Evolutionary conservation across 2,888 invertebrate species (phyloP).

Genomic region (Petrolisthes manimaculis): DNA sequence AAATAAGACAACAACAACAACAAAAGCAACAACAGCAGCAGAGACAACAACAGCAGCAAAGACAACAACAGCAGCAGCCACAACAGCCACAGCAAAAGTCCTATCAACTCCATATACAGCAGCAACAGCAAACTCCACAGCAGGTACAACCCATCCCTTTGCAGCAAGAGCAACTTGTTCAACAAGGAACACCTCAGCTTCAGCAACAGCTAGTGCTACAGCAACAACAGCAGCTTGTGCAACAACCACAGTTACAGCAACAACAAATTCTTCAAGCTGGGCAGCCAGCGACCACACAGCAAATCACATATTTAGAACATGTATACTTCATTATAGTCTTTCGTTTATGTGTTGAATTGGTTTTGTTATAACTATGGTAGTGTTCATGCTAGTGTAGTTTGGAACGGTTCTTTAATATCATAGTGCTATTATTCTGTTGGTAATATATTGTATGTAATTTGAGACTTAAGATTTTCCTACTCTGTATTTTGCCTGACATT

Average conservation of each 20-base stretch:
- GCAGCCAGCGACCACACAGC: constrained; percentile 30
- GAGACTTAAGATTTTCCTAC: neutral
- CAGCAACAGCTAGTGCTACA: constrained; percentile 41
- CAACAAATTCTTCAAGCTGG: constrained; percentile 48
- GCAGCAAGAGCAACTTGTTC: constrained; percentile 35
- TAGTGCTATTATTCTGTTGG: neutral
- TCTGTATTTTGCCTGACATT: neutral
- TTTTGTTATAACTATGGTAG: neutral
- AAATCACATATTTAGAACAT: constrained; percentile 42
- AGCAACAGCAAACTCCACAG: constrained; percentile 14
- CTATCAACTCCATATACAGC: neutral
- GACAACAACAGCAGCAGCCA: constrained; percentile 33
- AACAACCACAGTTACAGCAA: constrained; percentile 45
- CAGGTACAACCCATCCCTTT: constrained; percentile 36
- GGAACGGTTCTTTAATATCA: neutral
- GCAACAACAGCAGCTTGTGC: constrained; percentile 33
- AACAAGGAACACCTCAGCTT: constrained; percentile 34
- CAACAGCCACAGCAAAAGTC: constrained; percentile 38
- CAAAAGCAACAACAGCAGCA: constrained; percentile 10
- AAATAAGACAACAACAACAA: neutral
- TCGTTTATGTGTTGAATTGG: neutral
- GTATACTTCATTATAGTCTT: constrained; percentile 17
- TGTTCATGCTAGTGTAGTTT: neutral
- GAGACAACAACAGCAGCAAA: constrained; percentile 41
- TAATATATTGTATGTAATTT: no score